Conservation (phyloP, 2,888 invertebrate genomes). For the Amaurobius ferox region DNA sequence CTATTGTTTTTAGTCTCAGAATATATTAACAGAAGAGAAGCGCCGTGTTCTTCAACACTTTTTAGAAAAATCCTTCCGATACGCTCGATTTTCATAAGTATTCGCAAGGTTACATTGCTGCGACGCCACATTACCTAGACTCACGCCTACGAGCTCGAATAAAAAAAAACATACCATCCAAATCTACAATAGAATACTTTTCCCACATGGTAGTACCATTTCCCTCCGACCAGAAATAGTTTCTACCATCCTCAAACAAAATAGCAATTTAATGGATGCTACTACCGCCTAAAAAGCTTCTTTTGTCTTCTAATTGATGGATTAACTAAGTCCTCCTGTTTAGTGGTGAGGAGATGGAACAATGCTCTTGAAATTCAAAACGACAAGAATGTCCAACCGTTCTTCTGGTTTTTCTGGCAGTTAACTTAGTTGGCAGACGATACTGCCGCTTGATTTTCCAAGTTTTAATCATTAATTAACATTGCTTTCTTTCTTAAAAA, state of each 20-base stretch:
- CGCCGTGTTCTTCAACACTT: not conserved
- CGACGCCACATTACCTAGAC: not conserved
- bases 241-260: not conserved
- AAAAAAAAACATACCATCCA: not conserved
- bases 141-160: not conserved
- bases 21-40: no score
- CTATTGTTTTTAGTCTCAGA: no score
- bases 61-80: not conserved
- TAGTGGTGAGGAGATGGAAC: not conserved
- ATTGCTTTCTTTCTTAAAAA: no score
- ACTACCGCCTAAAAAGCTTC: not conserved
- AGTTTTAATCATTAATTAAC: no score
- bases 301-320: constrained; percentile 11
- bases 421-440: not conserved
- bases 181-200: not conserved
- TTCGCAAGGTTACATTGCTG: not conserved
- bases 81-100: not conserved
- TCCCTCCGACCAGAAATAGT: constrained; percentile 2
- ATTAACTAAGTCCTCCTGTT: not conserved
- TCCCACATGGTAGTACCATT: not conserved
- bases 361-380: constrained; percentile 11
- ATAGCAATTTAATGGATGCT: not conserved
- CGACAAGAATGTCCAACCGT: not conserved
- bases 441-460: no score
- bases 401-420: not conserved